phyloP scores from a whole-genome alignment of 2,888 invertebrate species.

The Calameuta idolon region DNA sequence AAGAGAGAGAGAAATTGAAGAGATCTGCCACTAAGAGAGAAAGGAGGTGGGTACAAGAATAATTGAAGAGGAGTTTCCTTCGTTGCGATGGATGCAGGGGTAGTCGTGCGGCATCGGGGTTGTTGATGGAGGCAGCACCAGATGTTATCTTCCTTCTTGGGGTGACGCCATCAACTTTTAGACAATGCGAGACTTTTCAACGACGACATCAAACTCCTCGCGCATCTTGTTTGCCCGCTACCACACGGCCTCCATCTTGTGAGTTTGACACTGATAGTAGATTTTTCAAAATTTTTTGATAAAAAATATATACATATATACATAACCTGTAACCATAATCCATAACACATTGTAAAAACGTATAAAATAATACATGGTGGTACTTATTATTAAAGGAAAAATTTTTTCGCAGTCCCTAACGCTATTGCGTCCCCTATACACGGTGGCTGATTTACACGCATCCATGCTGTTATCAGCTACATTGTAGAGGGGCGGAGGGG shows the following conservation, averaged over 20 bases:
- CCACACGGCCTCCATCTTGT: conserved; percentile 23
- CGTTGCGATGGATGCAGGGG: conserved; percentile 44
- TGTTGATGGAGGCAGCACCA: conserved; percentile 62
- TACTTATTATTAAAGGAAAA: background rate
- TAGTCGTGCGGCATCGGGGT: conserved; percentile 43
- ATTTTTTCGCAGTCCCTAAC: background rate
- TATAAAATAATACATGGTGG: too few relatives aligned
- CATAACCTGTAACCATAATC: too few relatives aligned
- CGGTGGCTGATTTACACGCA: too few relatives aligned
- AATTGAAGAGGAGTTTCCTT: conserved; percentile 63
- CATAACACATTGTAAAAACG: too few relatives aligned
- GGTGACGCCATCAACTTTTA: conserved; percentile 62
- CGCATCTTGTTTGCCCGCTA: conserved; percentile 44
- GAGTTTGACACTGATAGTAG: conserved; percentile 5
- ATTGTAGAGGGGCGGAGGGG: too few relatives aligned
- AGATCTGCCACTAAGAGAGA: too few relatives aligned
- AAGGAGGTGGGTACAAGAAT: conserved; percentile 53
- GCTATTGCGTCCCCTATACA: too few relatives aligned
- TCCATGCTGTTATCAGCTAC: too few relatives aligned
- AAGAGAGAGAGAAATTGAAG: conserved; percentile 17
- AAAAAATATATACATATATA: too few relatives aligned
- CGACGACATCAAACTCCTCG: conserved; percentile 58
- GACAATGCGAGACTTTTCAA: conserved; percentile 63
- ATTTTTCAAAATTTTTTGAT: too few relatives aligned
- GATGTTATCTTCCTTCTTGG: conserved; percentile 60